phyloP scores from a whole-genome alignment of 2,888 invertebrate genomes.

The Pammene fasciana region DNA sequence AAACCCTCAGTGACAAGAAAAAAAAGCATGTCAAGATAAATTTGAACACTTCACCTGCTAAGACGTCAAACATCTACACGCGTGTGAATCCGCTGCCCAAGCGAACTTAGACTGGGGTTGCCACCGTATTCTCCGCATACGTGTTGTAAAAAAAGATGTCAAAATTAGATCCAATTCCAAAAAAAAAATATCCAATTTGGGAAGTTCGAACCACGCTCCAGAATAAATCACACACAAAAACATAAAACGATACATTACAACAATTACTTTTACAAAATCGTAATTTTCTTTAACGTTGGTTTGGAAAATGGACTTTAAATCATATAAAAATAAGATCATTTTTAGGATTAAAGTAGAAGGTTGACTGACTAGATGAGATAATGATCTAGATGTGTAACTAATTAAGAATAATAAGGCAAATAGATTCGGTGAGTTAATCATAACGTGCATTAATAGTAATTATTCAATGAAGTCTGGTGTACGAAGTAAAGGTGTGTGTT shows the following conservation, averaged over 20 bases:
- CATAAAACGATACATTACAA: slow-evolving; percentile 2
- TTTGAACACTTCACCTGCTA: too few relatives aligned
- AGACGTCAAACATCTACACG: too few relatives aligned
- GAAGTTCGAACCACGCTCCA: background rate
- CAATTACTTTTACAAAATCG: background rate
- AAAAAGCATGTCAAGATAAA: too few relatives aligned
- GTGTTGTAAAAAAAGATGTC: too few relatives aligned
- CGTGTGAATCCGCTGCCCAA: too few relatives aligned
- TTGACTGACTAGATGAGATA: slow-evolving; percentile 5
- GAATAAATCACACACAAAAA: slow-evolving; percentile 22
- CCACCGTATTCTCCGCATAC: too few relatives aligned
- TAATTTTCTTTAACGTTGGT: background rate
- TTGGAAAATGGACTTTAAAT: background rate
- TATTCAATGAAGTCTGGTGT: background rate
- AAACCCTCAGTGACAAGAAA: too few relatives aligned
- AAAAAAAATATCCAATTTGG: too few relatives aligned
- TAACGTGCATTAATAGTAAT: slow-evolving; percentile 2
- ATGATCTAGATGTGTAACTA: slow-evolving; percentile 24
- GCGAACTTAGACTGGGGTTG: too few relatives aligned
- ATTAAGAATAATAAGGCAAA: slow-evolving; percentile 31
- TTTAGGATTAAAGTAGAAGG: background rate
- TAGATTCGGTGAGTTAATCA: slow-evolving; percentile 12
- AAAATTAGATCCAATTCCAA: too few relatives aligned
- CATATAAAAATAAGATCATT: background rate
- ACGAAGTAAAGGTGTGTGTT: background rate